Base-by-base conservation (phyloP, 2,888 invertebrate genomes). In the Cheilosia vulpina region DNA sequence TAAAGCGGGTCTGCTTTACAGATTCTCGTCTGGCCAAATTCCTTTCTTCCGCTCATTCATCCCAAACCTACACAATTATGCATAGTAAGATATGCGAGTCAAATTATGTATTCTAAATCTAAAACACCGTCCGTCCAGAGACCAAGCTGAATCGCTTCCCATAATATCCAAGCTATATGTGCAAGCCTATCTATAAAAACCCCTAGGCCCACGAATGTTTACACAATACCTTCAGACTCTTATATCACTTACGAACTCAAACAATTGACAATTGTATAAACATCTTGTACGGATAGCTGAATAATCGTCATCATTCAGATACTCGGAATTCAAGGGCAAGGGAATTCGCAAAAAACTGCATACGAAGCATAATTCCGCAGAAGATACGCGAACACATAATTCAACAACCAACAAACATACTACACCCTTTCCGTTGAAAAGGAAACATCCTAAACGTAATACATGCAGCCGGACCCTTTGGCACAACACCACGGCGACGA, bases 301-400 rank as follows among this genome's bases (percentile, higher is more conserved):
- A 62, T 77, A 45, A 69, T 71, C 45, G 27, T 45, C 73, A 66
- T 80, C 58, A 55, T 55, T 68, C 66, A 62, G 17, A 73, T 73
- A 73, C 53, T 68, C 50, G 24, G 68, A 68, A 73, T 68, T 73
- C 62, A 80, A 80, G 66, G 60, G 80, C 73, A 47, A 73, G 27
- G 17, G 53, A 73, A 62, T 62, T 63, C 47, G 47, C 69, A 63
- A 71, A 62, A 62, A 73, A 73, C 66, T 80, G 73, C 80, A 73
- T 60, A 41, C 76, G 19, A 75, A 69, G 62, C 81, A 81, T 81
- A 45, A 63, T 76, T 81, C 65, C 21, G 41, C 24, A 69, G 57
- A 76, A 81, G 76, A 75, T 21, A 57, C 63, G 52, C 69, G 5
- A 62, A 75, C 68, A 60, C 62, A 68, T 72, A 71, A 75, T 47